A percentile compares a stretch with the other conserved stretches of the same genome.
Conservation (phyloP, 2,888 invertebrate genomes). For the Linnaemya tessellans region DNA sequence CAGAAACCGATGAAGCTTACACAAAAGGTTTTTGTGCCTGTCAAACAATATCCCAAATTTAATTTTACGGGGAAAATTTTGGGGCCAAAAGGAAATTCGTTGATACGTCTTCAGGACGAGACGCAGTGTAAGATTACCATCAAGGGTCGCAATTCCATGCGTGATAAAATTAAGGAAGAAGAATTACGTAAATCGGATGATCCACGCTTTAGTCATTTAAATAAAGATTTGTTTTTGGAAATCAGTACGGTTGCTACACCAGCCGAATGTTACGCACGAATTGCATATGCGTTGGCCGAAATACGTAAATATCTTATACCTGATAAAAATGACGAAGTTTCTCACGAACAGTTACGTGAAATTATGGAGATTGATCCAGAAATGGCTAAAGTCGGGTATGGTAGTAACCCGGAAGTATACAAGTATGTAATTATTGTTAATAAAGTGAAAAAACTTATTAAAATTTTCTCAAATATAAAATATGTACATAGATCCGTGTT, state of each 20-base stretch:
- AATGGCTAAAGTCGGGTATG: constrained; percentile 66
- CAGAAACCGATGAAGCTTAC: constrained; percentile 83
- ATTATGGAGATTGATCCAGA: constrained; percentile 82
- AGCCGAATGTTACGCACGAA: constrained; percentile 92
- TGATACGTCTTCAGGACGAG: constrained; percentile 95
- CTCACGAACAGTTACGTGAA: constrained; percentile 91
- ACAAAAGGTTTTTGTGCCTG: constrained; percentile 82
- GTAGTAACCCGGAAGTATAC: constrained; percentile 43
- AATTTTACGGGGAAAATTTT: constrained; percentile 97
- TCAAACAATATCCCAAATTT: constrained; percentile 86
- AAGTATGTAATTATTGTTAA: constrained; percentile 47
- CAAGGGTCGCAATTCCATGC: constrained; percentile 95
- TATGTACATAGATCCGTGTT: constrained; percentile 76
- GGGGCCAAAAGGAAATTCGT: constrained; percentile 96
- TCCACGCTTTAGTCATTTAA: constrained; percentile 93
- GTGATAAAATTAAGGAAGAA: constrained; percentile 92
- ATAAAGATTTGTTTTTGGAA: constrained; percentile 94
- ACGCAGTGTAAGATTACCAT: constrained; percentile 98
- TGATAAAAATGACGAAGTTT: constrained; percentile 88
- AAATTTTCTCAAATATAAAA: background rate
- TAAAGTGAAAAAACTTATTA: background rate
- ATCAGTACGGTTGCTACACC: constrained; percentile 93
- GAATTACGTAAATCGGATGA: constrained; percentile 91
- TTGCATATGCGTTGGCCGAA: constrained; percentile 92
- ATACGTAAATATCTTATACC: constrained; percentile 86